A percentile compares a stretch with the other conserved stretches of the same genome.
phyloP scores from a whole-genome alignment of 2,113 vertebrate species.

The Chascanopsetta lugubris region DNA sequence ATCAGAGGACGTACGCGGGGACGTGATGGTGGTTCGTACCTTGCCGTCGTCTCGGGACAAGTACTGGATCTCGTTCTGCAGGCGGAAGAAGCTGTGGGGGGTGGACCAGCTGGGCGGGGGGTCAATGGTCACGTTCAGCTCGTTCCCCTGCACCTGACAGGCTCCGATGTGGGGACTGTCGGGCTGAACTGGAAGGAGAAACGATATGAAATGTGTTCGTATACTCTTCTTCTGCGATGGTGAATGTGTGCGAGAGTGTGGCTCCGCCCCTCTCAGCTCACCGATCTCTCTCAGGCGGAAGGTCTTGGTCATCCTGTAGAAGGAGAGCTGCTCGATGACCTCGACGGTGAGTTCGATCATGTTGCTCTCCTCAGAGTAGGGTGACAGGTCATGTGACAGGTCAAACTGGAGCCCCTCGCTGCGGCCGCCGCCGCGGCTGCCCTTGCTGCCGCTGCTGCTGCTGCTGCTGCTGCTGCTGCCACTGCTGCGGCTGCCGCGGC shows the following conservation, averaged over 20 bases:
- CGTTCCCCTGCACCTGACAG: slow-evolving; percentile 27
- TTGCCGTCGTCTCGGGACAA: slow-evolving; percentile 55
- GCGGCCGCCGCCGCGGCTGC: too few relatives aligned
- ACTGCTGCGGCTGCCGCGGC: too few relatives aligned
- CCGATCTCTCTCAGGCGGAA: slow-evolving; percentile 81
- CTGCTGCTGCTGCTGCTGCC: too few relatives aligned
- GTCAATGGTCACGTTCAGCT: slow-evolving; percentile 60
- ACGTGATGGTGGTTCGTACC: slow-evolving; percentile 61
- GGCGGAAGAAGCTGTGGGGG: slow-evolving; percentile 79
- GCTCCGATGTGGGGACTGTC: slow-evolving; percentile 57
- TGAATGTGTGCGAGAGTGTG: slow-evolving; percentile 8
- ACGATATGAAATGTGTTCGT: too few relatives aligned
- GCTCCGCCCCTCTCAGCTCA: slow-evolving; percentile 51
- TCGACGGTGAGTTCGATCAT: slow-evolving; percentile 70
- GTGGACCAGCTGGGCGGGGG: slow-evolving; percentile 76
- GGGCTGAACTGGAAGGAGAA: slow-evolving; percentile 62
- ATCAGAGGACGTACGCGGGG: too few relatives aligned
- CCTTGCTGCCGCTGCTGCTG: too few relatives aligned
- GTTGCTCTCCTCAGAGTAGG: slow-evolving; percentile 73
- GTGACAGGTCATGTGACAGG: slow-evolving; percentile 68
- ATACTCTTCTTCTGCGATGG: too few relatives aligned
- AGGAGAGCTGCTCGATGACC: slow-evolving; percentile 25
- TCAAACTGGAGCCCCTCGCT: slow-evolving; percentile 55
- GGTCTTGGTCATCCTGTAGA: slow-evolving; percentile 43
- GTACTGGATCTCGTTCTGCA: slow-evolving; percentile 79